Conservation (phyloP, 2,797 vertebrate genomes). For the Denticeps clupeoides region DNA sequence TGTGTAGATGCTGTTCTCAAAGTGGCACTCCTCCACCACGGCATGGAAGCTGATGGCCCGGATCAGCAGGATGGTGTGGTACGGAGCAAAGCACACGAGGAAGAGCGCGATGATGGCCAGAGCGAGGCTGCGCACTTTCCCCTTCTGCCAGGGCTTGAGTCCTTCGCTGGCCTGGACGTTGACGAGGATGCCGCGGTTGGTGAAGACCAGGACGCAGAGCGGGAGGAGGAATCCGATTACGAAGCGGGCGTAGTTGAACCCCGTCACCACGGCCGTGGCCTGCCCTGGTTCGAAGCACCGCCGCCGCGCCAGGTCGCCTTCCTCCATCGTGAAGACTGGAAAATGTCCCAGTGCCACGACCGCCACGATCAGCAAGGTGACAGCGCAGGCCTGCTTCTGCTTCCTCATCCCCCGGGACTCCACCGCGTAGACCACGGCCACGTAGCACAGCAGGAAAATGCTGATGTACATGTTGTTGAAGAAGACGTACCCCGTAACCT, state of each 20-base stretch:
- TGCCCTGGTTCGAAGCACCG: slow-evolving; percentile 70
- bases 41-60: slow-evolving; percentile 50
- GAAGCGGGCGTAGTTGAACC: slow-evolving; percentile 62
- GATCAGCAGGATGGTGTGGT: slow-evolving; percentile 68
- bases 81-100: slow-evolving; percentile 75
- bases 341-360: slow-evolving; percentile 46
- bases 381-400: slow-evolving; percentile 37
- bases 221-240: slow-evolving; percentile 64
- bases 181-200: slow-evolving; percentile 60
- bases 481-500: slow-evolving; percentile 67
- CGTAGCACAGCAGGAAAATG: slow-evolving; percentile 76
- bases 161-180: slow-evolving; percentile 47
- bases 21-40: slow-evolving; percentile 19
- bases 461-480: slow-evolving; percentile 90
- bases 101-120: slow-evolving; percentile 65
- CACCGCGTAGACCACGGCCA: slow-evolving; percentile 63
- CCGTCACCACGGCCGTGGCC: slow-evolving; percentile 23
- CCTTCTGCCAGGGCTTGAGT: slow-evolving; percentile 54
- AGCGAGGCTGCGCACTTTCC: slow-evolving; percentile 53
- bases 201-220: slow-evolving; percentile 52
- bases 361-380: slow-evolving; percentile 33
- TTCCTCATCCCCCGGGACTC: slow-evolving; percentile 60
- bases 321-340: slow-evolving; percentile 53
- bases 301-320: accelerated
- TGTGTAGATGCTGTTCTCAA: slow-evolving; percentile 54